Evolutionary conservation across 2,113 vertebrate genomes (phyloP).

Genomic region (Vulpes vulpes): DNA sequence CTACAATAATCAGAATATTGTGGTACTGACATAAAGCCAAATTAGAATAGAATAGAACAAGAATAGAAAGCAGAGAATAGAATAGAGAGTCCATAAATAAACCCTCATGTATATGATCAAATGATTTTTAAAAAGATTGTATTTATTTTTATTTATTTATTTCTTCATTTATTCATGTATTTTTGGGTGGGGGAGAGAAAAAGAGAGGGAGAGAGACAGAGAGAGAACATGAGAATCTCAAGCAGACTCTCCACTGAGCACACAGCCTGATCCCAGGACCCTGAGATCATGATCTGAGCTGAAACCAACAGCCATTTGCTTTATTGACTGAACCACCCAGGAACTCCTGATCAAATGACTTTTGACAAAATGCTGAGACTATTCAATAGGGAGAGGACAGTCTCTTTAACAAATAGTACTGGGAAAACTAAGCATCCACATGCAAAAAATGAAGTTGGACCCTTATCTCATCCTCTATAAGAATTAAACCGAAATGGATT

Average conservation of each 20-base stretch:
- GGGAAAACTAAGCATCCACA: not conserved
- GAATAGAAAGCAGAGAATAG: not conserved
- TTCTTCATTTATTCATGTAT: not conserved
- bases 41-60: not conserved
- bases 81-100: not conserved
- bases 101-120: not conserved
- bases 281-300: not conserved
- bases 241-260: not conserved
- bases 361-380: not conserved
- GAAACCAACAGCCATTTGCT: not conserved
- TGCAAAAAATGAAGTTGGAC: not conserved
- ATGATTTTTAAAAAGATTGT: not conserved
- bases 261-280: not conserved
- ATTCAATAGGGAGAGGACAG: not conserved
- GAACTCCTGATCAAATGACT: not conserved
- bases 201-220: not conserved
- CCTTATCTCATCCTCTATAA: not conserved
- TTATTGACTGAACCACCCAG: not conserved
- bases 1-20: not conserved
- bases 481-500: not conserved
- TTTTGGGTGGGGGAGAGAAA: not conserved
- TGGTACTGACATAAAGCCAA: not conserved
- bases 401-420: not conserved
- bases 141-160: no score
- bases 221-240: not conserved